Evolutionary conservation across 2,113 vertebrate genomes (phyloP).

Genomic region (Eublepharis macularius): DNA sequence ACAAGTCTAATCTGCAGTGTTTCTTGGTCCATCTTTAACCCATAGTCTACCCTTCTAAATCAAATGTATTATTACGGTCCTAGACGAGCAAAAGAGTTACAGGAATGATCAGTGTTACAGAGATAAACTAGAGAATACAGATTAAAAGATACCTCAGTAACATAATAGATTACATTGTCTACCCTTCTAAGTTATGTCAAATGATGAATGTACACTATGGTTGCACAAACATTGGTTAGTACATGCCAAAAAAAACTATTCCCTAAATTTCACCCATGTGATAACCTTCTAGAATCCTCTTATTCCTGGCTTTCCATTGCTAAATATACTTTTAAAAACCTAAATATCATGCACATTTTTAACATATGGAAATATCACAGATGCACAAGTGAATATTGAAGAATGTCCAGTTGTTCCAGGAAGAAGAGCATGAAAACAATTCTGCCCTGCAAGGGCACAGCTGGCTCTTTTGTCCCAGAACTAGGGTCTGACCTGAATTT

Average conservation of each 20-base stretch:
- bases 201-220: neutral
- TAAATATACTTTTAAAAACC: neutral
- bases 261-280: neutral
- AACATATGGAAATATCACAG: neutral
- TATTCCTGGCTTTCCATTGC: neutral
- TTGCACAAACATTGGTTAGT: neutral
- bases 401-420: neutral
- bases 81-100: too few relatives aligned
- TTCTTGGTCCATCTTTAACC: neutral
- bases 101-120: too few relatives aligned
- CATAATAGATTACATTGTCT: too few relatives aligned
- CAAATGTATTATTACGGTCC: too few relatives aligned
- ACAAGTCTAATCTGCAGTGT: too few relatives aligned
- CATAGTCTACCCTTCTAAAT: neutral
- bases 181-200: neutral
- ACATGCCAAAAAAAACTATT: neutral
- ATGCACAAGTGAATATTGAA: neutral
- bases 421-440: neutral
- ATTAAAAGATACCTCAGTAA: too few relatives aligned
- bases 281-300: neutral
- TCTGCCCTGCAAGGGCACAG: neutral
- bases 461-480: too few relatives aligned
- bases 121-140: too few relatives aligned
- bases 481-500: too few relatives aligned
- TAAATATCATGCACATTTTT: neutral